Conservation (phyloP, 1,140 invertebrate species). For the Papilio dardanus region DNA sequence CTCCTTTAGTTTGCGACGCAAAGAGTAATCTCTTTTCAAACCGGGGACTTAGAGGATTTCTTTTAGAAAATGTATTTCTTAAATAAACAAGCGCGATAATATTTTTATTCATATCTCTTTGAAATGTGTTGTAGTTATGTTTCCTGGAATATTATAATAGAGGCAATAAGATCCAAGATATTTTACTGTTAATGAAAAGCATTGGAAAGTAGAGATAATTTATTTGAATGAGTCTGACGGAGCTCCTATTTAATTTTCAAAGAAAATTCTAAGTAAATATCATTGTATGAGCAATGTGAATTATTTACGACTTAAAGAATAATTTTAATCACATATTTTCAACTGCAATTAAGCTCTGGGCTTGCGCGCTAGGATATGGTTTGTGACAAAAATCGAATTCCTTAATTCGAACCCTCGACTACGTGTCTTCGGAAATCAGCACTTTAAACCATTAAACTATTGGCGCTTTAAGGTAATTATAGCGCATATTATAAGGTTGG, state of each 20-base stretch:
- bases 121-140: not conserved
- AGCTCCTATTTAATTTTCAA: not conserved
- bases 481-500: no score
- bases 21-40: slow-evolving; percentile 22
- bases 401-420: no score
- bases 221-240: not conserved
- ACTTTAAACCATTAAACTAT: no score
- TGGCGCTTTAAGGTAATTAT: no score
- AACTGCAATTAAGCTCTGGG: no score
- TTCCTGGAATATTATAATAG: not conserved
- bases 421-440: no score
- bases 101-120: not conserved
- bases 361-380: no score
- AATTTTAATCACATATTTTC: no score
- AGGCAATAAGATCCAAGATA: not conserved
- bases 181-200: not conserved
- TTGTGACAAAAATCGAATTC: no score
- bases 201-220: not conserved
- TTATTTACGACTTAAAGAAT: not conserved
- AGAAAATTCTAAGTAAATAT: not conserved
- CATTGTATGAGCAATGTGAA: not conserved
- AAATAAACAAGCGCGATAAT: not conserved
- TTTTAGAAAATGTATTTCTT: not conserved
- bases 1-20: not conserved
- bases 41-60: slow-evolving; percentile 3